Evolutionary conservation across 2,797 vertebrate genomes (phyloP).

Genomic region (Cyprinodon diabolis): DNA sequence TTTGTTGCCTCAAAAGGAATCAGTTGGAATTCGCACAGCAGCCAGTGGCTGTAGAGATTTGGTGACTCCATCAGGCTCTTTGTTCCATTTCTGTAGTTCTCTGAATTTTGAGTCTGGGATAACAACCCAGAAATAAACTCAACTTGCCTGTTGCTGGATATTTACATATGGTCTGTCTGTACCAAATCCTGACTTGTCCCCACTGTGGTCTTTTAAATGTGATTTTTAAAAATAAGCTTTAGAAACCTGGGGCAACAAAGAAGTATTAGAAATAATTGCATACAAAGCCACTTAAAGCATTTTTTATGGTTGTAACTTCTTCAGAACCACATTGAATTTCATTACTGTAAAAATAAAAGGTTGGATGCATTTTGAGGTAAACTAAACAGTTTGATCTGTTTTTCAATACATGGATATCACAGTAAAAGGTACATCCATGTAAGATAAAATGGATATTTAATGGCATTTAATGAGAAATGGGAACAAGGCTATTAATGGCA

Average conservation of each 20-base stretch:
- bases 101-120: too few relatives aligned
- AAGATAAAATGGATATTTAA: constrained; percentile 40
- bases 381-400: constrained; percentile 11
- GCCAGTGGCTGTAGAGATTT: too few relatives aligned
- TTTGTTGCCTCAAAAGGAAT: too few relatives aligned
- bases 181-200: too few relatives aligned
- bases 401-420: constrained; percentile 34
- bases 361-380: constrained; percentile 1
- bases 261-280: neutral
- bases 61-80: too few relatives aligned
- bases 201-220: too few relatives aligned
- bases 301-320: neutral
- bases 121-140: too few relatives aligned
- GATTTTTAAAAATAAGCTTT: neutral
- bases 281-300: constrained; percentile 44
- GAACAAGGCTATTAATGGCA: constrained; percentile 26
- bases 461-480: constrained; percentile 57
- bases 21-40: too few relatives aligned
- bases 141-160: too few relatives aligned
- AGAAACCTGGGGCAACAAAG: neutral
- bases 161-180: too few relatives aligned
- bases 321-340: neutral
- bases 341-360: neutral
- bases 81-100: too few relatives aligned
- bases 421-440: constrained; percentile 20